Conservation (phyloP, 2,888 invertebrate genomes). For the Ophioninae sp. region DNA sequence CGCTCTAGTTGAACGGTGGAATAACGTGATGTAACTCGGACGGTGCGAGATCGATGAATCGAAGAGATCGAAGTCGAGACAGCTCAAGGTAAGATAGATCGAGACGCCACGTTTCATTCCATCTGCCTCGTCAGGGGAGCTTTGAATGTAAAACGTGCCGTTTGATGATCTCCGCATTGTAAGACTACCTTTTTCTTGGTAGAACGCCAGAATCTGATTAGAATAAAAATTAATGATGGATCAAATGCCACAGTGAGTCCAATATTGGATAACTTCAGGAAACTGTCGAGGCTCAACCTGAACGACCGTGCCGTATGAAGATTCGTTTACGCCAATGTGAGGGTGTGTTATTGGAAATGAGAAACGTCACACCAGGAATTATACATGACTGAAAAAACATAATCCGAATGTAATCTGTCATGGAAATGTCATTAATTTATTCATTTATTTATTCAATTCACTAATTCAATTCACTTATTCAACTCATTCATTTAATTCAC, state of each 20-base stretch:
- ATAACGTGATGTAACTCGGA: background rate
- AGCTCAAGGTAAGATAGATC: background rate
- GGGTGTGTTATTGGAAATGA: background rate
- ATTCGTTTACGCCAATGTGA: background rate
- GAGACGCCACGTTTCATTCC: background rate
- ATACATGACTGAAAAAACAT: background rate
- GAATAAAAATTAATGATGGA: background rate
- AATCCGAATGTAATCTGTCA: background rate
- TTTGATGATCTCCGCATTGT: background rate
- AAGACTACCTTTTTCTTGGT: background rate
- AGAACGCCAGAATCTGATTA: background rate
- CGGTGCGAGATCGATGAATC: background rate
- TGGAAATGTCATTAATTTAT: background rate
- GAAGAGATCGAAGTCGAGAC: background rate
- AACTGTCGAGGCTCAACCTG: background rate
- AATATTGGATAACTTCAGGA: background rate
- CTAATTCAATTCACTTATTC: too few species aligned
- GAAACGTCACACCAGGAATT: background rate
- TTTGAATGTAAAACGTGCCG: background rate
- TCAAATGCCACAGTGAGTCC: background rate
- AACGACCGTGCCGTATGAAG: background rate
- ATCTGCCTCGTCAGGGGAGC: background rate
- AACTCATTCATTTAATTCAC: too few species aligned
- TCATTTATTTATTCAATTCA: too few species aligned
- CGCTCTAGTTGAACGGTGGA: background rate